Conservation (phyloP, 2,113 vertebrate genomes). For the Malaclemys terrapin region DNA sequence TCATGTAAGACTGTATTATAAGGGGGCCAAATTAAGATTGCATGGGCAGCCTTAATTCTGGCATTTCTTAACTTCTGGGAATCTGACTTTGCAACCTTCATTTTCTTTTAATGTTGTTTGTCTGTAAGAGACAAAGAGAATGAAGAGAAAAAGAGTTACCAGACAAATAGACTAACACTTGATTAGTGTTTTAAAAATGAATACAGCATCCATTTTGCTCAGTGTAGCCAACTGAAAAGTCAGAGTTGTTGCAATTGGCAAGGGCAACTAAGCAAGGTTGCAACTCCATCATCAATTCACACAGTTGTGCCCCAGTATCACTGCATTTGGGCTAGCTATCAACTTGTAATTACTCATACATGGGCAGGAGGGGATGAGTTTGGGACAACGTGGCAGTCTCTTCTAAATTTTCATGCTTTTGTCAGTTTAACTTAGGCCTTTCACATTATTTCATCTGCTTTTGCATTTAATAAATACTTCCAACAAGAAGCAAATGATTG, state of each 20-base stretch:
- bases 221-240: not conserved
- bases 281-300: not conserved
- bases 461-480: not conserved
- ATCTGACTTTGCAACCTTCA: no score
- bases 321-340: not conserved
- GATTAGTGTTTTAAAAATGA: not conserved
- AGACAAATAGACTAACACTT: not conserved
- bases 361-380: not conserved
- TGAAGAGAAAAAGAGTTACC: no score
- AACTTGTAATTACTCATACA: not conserved
- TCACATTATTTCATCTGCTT: not conserved
- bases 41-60: no score
- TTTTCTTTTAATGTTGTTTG: no score
- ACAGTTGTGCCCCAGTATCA: accelerated
- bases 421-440: not conserved
- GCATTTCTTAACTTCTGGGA: no score
- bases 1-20: no score
- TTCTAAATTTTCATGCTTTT: not conserved
- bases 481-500: not conserved
- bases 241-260: not conserved
- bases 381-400: not conserved
- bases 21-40: no score
- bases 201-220: not conserved
- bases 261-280: no score
- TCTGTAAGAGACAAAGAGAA: no score